Percentiles rank a stretch among this genome's conserved stretches.
phyloP scores from a whole-genome alignment of 2,113 vertebrate species.

The Bos indicus region DNA sequence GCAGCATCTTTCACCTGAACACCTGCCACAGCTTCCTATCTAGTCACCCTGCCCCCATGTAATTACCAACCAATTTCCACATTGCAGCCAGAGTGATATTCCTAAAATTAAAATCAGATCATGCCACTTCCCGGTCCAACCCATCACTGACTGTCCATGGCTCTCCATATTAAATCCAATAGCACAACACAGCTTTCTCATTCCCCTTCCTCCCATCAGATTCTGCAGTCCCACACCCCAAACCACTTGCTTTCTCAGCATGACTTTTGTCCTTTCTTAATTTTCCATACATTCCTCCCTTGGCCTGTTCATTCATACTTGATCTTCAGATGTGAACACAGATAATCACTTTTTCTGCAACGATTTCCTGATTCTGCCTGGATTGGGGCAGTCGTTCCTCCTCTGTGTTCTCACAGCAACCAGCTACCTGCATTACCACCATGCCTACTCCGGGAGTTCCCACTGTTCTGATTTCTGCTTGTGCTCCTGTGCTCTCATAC shows the following conservation, averaged over 20 bases:
- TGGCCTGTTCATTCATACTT: background rate
- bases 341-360: background rate
- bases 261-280: background rate
- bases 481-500: background rate
- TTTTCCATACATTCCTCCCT: background rate
- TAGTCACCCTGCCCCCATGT: background rate
- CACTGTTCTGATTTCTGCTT: background rate
- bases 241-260: background rate
- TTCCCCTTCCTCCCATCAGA: background rate
- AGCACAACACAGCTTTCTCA: background rate
- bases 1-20: background rate
- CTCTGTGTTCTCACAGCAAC: background rate
- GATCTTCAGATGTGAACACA: background rate
- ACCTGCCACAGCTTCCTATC: background rate
- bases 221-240: too few relatives aligned
- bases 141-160: background rate
- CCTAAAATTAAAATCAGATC: background rate
- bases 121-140: background rate
- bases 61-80: background rate
- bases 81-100: background rate
- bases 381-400: background rate
- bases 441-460: background rate
- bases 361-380: background rate
- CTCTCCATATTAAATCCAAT: background rate
- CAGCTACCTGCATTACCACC: background rate